These are phyloP conservation scores for Phortica magna DNA, from an alignment of 2,888 invertebrate species.

Conservation along the genomic window DNA sequence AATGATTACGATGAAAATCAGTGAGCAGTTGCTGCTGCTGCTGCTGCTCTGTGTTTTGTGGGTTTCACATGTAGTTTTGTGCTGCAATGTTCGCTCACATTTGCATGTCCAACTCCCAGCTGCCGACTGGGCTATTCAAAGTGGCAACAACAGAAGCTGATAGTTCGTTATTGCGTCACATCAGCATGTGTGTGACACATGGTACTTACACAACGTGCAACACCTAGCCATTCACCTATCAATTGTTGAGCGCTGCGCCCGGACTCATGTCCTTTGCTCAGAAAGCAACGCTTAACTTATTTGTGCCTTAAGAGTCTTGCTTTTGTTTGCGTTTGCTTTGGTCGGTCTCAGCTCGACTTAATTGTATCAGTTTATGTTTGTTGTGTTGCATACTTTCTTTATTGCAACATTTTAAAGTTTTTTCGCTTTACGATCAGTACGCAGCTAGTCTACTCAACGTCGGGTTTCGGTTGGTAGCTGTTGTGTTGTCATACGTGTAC, in stretches of 20 bases:
- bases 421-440: constrained; percentile 13
- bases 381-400: constrained; percentile 35
- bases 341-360: constrained; percentile 43
- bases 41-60: too few relatives aligned
- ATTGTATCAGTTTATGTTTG: constrained; percentile 54
- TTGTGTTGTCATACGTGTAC: not conserved
- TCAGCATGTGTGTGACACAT: constrained; percentile 1
- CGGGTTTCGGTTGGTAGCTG: not conserved
- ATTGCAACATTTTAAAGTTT: constrained; percentile 27
- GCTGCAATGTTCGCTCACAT: too few relatives aligned
- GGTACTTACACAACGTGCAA: not conserved
- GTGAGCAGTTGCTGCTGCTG: too few relatives aligned
- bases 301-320: constrained; percentile 30
- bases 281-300: constrained; percentile 26
- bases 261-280: not conserved
- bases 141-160: too few relatives aligned
- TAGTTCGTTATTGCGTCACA: too few relatives aligned
- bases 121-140: too few relatives aligned
- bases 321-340: not conserved
- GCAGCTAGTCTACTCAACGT: not conserved
- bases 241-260: not conserved
- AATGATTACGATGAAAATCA: too few relatives aligned
- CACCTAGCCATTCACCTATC: not conserved
- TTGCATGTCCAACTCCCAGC: too few relatives aligned
- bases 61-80: too few relatives aligned